Evolutionary conservation across 2,113 vertebrate genomes (phyloP), one percentile per base, ranked within the genome.

Genomic region (Spheniscus mendiculus): DNA sequence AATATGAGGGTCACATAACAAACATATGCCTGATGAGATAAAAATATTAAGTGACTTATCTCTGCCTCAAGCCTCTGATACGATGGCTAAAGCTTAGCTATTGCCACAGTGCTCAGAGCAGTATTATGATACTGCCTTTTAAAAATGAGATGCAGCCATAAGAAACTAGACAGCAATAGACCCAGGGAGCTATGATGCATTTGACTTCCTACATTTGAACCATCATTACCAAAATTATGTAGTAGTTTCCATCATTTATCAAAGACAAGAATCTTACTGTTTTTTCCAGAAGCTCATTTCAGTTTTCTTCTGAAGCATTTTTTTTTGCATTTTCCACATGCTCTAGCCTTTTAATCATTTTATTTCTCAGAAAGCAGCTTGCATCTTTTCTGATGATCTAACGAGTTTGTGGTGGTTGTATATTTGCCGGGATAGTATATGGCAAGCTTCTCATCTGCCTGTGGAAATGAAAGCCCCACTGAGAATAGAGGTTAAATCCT

Each of bases 401-500:
- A 71, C 9, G 10, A 69, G 44, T 49, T 70, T 7, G 1, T 32
- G 27, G 26, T 0, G 0, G 65, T 66, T 72, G 34, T 29, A 16
- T 89, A 16, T 89, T 69, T 94, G 58, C 87, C 10, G 11, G 49
- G 30, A 72, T 44, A 62, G 36, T 25, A 55, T 26, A 61, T 15
- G 32, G 89, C 56, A 59, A 76, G 82, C 29, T 67, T 59, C 83
- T 95, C 49, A 12, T 53, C 56, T 61, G 32, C 69, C 61, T 10
- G 1, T 53, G 62, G 92, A 84, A 95, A 65, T 44, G 76, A 76
- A 94, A 91, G 71, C 32, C 40, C 66, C 72, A 7, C 53, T 2
- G 50, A 92, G 67, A 86, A 55, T 0, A 83, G 63, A 92, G 74
- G 69, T 87, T 90, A 94, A 94, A 81, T 73, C 71, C 88, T 93